Evolutionary conservation across 2,888 invertebrate genomes (phyloP).

Genomic region (Fragum sueziense): DNA sequence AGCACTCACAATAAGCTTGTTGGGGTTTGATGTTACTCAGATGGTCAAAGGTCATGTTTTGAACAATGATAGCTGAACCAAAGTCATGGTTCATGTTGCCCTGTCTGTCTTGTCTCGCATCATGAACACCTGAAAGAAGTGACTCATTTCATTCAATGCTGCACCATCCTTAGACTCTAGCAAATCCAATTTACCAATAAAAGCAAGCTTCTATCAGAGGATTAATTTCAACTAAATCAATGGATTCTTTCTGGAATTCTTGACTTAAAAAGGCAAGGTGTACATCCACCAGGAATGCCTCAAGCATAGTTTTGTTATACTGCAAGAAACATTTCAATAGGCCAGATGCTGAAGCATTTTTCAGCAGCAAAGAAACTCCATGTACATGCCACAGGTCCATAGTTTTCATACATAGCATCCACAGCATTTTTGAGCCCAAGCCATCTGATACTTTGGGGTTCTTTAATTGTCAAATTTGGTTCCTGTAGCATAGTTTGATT

Average conservation of each 20-base stretch:
- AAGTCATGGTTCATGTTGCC: background rate
- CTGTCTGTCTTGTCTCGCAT: no score
- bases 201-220: slow-evolving; percentile 42
- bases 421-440: slow-evolving; percentile 51
- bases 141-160: slow-evolving; percentile 22
- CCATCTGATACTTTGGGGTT: slow-evolving; percentile 51
- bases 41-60: background rate
- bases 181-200: slow-evolving; percentile 29
- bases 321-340: slow-evolving; percentile 34
- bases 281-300: slow-evolving; percentile 48
- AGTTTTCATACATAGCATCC: slow-evolving; percentile 42
- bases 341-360: slow-evolving; percentile 27
- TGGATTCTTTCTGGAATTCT: slow-evolving; percentile 35
- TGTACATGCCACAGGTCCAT: slow-evolving; percentile 34
- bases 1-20: background rate
- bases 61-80: slow-evolving; percentile 6
- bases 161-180: slow-evolving; percentile 38
- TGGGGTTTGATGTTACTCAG: background rate
- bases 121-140: background rate
- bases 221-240: slow-evolving; percentile 39
- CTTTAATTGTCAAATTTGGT: slow-evolving; percentile 51
- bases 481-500: slow-evolving; percentile 47
- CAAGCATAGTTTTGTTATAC: slow-evolving; percentile 30
- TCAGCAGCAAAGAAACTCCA: slow-evolving; percentile 42
- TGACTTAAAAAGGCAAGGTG: slow-evolving; percentile 32